Percentiles rank a stretch among this genome's conserved stretches.
Evolutionary conservation across 2,888 invertebrate species (phyloP).

Genomic region (Diadromus collaris): DNA sequence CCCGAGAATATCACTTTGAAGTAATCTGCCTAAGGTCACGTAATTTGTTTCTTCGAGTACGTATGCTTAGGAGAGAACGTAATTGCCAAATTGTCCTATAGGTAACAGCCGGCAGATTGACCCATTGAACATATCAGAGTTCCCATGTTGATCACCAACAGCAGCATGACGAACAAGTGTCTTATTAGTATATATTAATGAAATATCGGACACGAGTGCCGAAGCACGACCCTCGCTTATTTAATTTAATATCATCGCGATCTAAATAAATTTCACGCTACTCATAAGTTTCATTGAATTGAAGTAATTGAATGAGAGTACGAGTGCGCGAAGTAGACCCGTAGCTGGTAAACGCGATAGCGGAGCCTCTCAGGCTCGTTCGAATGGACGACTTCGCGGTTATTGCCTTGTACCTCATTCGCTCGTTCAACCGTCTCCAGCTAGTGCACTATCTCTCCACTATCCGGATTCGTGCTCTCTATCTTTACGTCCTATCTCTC

Average conservation of each 20-base stretch:
- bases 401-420: conserved; percentile 41
- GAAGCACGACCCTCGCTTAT: conserved; percentile 1
- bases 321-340: background rate
- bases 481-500: background rate
- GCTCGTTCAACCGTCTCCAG: conserved; percentile 22
- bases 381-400: conserved; percentile 50
- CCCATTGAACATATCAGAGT: background rate
- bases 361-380: conserved; percentile 42
- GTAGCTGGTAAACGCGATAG: conserved; percentile 34
- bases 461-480: conserved; percentile 6
- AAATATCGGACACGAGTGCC: background rate
- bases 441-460: conserved; percentile 9
- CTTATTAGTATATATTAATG: background rate
- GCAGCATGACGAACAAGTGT: background rate
- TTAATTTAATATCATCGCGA: conserved; percentile 40
- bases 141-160: background rate
- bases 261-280: conserved; percentile 57
- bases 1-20: too few species aligned
- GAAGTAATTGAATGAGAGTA: conserved; percentile 56
- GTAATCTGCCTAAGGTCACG: too few species aligned
- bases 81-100: background rate
- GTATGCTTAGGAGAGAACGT: too few species aligned
- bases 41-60: too few species aligned
- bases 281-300: conserved; percentile 55
- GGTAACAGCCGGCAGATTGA: too few species aligned